phyloP scores from a whole-genome alignment of 2,113 vertebrate species.

The Cyanoderma ruficeps region DNA sequence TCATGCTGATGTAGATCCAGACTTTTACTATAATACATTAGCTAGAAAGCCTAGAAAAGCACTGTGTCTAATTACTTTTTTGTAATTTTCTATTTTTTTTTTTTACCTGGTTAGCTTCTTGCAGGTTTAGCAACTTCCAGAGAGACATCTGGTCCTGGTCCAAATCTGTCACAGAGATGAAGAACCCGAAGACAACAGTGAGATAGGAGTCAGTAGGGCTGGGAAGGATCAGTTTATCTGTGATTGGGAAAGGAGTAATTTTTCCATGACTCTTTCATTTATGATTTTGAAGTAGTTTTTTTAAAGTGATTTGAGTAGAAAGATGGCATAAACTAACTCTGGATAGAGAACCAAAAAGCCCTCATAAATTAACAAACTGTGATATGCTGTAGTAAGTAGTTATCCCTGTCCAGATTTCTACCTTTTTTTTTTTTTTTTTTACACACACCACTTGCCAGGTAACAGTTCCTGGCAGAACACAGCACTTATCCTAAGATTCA shows the following conservation, averaged over 20 bases:
- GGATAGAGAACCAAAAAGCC: neutral
- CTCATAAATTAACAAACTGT: neutral
- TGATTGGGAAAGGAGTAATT: neutral
- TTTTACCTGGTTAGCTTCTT: neutral
- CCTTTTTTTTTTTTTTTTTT: neutral
- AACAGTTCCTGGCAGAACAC: conserved; percentile 47
- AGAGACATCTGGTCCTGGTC: neutral
- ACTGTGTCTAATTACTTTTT: neutral
- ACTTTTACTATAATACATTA: neutral
- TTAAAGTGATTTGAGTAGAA: neutral
- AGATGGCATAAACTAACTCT: neutral
- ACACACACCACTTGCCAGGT: conserved; percentile 4
- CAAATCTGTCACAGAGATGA: neutral
- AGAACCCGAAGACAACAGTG: neutral
- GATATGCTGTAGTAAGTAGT: neutral
- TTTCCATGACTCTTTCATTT: neutral
- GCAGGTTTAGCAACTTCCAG: neutral
- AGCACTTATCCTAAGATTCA: conserved; percentile 47
- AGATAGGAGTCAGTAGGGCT: neutral
- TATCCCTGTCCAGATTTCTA: conserved; percentile 9
- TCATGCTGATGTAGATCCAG: neutral
- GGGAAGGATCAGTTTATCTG: neutral
- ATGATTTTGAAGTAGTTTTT: neutral
- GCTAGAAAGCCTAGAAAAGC: neutral
- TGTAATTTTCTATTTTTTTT: neutral